phyloP scores from a whole-genome alignment of 2,113 vertebrate genomes.

The Podocnemis expansa region DNA sequence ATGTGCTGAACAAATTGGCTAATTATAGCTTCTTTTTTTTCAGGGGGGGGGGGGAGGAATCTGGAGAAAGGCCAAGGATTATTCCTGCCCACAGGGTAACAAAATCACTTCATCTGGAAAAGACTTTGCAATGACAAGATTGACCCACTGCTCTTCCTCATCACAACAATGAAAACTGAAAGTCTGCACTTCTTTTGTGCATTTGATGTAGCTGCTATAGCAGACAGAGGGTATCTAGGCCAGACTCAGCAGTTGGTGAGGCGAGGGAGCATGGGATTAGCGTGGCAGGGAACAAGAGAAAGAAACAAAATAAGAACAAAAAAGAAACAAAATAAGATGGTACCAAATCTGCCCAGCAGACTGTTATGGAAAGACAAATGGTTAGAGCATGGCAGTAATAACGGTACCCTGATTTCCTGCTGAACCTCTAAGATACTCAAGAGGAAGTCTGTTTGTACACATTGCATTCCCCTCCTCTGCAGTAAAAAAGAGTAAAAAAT shows the following conservation, averaged over 20 bases:
- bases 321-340: neutral
- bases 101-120: neutral
- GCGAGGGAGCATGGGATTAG: neutral
- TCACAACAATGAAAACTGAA: neutral
- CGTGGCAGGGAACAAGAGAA: neutral
- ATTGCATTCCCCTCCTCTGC: neutral
- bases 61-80: slow-evolving; percentile 18
- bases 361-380: neutral
- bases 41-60: no score
- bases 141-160: neutral
- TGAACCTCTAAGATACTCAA: neutral
- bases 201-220: neutral
- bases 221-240: neutral
- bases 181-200: accelerated
- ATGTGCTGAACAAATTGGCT: neutral
- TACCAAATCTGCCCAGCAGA: neutral
- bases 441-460: neutral
- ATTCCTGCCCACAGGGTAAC: neutral
- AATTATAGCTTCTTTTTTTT: neutral
- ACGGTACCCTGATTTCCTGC: neutral
- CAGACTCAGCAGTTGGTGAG: neutral
- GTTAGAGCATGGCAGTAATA: neutral
- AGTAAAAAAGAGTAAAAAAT: neutral
- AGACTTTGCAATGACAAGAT: neutral
- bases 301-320: neutral